A percentile compares a stretch with the other conserved stretches of the same genome.
Conservation (phyloP, 2,888 invertebrate genomes). For the Beris chalybata region DNA sequence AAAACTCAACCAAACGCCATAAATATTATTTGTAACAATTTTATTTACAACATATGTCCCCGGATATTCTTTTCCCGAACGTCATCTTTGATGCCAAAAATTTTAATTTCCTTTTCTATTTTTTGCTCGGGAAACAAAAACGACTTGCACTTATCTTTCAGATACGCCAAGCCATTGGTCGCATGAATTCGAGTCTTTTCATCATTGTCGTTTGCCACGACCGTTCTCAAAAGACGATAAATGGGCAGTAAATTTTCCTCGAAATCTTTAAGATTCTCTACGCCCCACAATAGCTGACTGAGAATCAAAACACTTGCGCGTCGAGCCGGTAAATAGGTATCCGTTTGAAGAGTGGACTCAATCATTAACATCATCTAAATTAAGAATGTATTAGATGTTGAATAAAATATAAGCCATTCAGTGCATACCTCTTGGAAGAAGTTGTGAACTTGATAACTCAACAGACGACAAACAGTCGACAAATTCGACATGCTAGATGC, state of each 20-base stretch:
- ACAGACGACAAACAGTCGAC: conserved; percentile 49
- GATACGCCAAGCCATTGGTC: conserved; percentile 47
- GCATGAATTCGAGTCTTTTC: conserved; percentile 52
- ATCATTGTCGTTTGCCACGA: conserved; percentile 49
- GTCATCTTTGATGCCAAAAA: conserved; percentile 48
- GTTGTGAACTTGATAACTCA: conserved; percentile 52
- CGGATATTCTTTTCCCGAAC: conserved; percentile 34
- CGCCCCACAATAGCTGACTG: conserved; percentile 50
- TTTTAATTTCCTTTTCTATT: conserved; percentile 49
- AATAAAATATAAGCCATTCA: not conserved
- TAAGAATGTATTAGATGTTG: conserved; percentile 15
- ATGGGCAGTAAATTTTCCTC: conserved; percentile 53
- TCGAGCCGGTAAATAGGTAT: conserved; percentile 52
- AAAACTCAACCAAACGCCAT: conserved; percentile 40
- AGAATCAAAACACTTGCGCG: conserved; percentile 52
- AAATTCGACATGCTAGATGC: conserved; percentile 54
- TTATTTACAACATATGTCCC: conserved; percentile 44
- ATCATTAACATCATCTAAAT: conserved; percentile 44
- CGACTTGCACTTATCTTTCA: conserved; percentile 50
- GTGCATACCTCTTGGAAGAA: conserved; percentile 52
- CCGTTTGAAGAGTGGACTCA: conserved; percentile 47
- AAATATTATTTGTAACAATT: too few species aligned
- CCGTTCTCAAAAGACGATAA: conserved; percentile 48
- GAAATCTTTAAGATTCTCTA: conserved; percentile 52
- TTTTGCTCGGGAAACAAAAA: conserved; percentile 45